Base-by-base conservation (phyloP, 2,797 vertebrate species). In the Amblyopsis hoosieri region DNA sequence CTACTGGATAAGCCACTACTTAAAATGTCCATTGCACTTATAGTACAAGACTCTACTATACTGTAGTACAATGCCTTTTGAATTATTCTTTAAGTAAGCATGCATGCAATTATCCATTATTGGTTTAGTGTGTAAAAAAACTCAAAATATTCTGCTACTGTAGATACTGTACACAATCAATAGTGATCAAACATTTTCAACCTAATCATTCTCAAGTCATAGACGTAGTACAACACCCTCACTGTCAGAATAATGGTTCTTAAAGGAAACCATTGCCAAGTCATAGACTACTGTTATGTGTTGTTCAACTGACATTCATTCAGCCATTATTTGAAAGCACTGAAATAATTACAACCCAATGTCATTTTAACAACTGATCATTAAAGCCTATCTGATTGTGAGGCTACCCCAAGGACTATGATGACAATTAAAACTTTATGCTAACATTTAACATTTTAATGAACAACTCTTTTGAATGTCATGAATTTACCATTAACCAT, bases 181-280 rank as follows among this genome's bases (percentile, higher is more conserved):
- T 5, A 12, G 14, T 13, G 11, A 14, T 12, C 37, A 67, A 45
- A 49, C 42, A 14, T 71, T 76, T 72, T 71, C 12, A 59, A 50
- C 55, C 46, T 37, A 42, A 52, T 64, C 42, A 64, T 54, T 66
- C 49, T 60, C 57, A 42, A 9, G n/a, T 45, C 45, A n/a, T 45
- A 13, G 60, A 51, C 60, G 33, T 60, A 14, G 14, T 53, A 64
- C 78, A 72, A 82, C 79, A 66, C 54, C 57, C 50, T 68, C 60
- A 57, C 29, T 62, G 55, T 71, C 65, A 61, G 52, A 72, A 73
- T 83, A 86, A 84, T 80, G 66, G 67, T 67, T 82, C 77, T 78
- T 67, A 58, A 47, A 73, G 60, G 75, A 68, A 53, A 48, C 46
- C 54, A 11, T 33, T 57, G 74, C 67, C 67, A 74, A 23, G 70